Base-by-base conservation (phyloP, 37 sponge, comb jelly and placozoan species). In the Axinella damicornis region DNA sequence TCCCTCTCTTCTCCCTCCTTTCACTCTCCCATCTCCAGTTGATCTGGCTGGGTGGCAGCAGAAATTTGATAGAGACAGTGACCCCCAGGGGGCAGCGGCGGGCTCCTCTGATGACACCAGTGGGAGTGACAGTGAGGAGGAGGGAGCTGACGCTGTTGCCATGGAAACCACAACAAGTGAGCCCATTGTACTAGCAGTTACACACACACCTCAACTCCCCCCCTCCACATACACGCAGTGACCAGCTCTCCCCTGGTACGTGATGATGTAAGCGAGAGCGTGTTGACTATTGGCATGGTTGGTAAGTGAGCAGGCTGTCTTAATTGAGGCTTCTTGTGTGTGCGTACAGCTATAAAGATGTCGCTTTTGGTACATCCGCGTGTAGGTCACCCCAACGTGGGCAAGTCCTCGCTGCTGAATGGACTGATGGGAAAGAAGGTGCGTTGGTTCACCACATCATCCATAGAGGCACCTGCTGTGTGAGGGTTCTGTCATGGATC, bases 371-470 rank as follows among this genome's bases (percentile, higher is more conserved):
- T n/a, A n/a, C n/a, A n/a, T n/a, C n/a, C 46, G 9, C 46, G 9
- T 20, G 22, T 77, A 90, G 99, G 99, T 69, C 97, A 96, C 40
- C 99, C 99, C 19, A 98, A 98, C 78, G 99, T 94, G 1, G 99
- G 99, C 28, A 98, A 98, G 74, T 95, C 95, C 11, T 96, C 99
- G 0, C 79, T 98, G 5, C 81, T 98, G 14, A 98, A 98, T 85
- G 99, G 97, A 18, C 62, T 98, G 13, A 74, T 98, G 82, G 87
- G 86, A 31, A 90, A 93, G 40, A 98, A 97, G 92, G 96, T 95
- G 78, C 0, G 69, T 12, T 46, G 32, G 31, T 63, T 33, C 18
- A 31, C n/a, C 16, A 25, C n/a, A n/a, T n/a, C n/a, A n/a, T n/a
- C n/a, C n/a, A n/a, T n/a, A n/a, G n/a, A n/a, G n/a, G n/a, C n/a